Percentiles rank a stretch among this genome's conserved stretches.
phyloP scores from a whole-genome alignment of 1,140 invertebrate genomes.

The Choristoneura fumiferana region DNA sequence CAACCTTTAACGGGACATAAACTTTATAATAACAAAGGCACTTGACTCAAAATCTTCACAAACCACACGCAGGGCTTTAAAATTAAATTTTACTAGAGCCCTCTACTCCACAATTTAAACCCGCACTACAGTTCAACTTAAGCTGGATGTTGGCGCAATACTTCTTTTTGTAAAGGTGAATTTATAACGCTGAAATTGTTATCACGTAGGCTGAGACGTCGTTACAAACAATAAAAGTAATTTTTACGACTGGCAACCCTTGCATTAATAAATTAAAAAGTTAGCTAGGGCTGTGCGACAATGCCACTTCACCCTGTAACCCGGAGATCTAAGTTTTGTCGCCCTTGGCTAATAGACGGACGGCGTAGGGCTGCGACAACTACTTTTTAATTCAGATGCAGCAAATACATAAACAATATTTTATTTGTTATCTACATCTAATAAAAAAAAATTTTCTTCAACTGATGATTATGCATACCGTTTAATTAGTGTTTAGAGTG shows the following conservation, averaged over 20 bases:
- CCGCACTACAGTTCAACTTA: constrained; percentile 27
- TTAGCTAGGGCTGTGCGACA: constrained; percentile 60
- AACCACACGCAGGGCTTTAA: constrained; percentile 38
- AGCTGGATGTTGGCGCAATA: constrained; percentile 28
- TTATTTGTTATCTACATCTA: too few relatives aligned
- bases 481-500: too few relatives aligned
- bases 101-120: background rate
- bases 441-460: too few relatives aligned
- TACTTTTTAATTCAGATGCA: too few relatives aligned
- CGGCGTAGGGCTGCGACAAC: constrained; percentile 35
- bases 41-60: constrained; percentile 54
- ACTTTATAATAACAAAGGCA: constrained; percentile 51
- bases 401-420: too few relatives aligned
- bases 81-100: constrained; percentile 20
- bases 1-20: constrained; percentile 56
- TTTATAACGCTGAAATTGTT: constrained; percentile 68
- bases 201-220: constrained; percentile 73
- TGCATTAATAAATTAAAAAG: constrained; percentile 73
- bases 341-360: constrained; percentile 41
- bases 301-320: constrained; percentile 57
- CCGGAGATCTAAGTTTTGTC: constrained; percentile 54
- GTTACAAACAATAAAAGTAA: constrained; percentile 76
- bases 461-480: too few relatives aligned
- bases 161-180: constrained; percentile 48
- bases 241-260: constrained; percentile 72